A percentile compares a stretch with the other conserved stretches of the same genome.
Evolutionary conservation across 1,140 invertebrate species (phyloP).

Genomic region (Cyclargus thomasi): DNA sequence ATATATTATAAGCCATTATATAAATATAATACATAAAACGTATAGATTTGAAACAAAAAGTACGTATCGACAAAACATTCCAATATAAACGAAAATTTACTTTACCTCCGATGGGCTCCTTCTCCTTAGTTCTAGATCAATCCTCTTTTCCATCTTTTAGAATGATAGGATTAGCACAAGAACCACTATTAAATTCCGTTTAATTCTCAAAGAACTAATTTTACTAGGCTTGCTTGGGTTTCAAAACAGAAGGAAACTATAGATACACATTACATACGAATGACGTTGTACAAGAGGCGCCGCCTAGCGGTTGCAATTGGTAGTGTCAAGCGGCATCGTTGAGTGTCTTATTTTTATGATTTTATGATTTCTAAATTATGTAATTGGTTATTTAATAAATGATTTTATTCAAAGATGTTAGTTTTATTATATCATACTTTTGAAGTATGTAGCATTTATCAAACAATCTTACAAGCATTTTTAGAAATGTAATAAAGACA

Average conservation of each 20-base stretch:
- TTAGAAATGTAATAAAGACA: background rate
- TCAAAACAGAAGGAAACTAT: constrained; percentile 75
- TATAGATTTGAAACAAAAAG: constrained; percentile 35
- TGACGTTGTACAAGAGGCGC: constrained; percentile 66
- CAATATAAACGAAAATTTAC: constrained; percentile 57
- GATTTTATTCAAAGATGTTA: background rate
- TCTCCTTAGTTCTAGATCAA: constrained; percentile 91
- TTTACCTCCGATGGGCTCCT: constrained; percentile 88
- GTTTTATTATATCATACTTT: background rate
- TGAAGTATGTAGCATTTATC: background rate
- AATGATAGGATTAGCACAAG: constrained; percentile 46
- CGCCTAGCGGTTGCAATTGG: constrained; percentile 50
- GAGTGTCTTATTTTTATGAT: constrained; percentile 36
- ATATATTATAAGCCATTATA: constrained; percentile 6
- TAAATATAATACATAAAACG: constrained; percentile 15
- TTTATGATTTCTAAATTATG: constrained; percentile 4
- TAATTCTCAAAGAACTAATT: constrained; percentile 62
- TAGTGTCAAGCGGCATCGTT: constrained; percentile 49
- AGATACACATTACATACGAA: constrained; percentile 68
- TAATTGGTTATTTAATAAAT: background rate
- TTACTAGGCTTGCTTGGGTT: constrained; percentile 74
- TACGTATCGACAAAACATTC: constrained; percentile 76
- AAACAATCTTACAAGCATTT: background rate
- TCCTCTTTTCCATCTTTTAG: constrained; percentile 90
- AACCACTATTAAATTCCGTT: constrained; percentile 47